phyloP scores from a whole-genome alignment of 2,113 vertebrate genomes.

The Nycticryphes semicollaris region DNA sequence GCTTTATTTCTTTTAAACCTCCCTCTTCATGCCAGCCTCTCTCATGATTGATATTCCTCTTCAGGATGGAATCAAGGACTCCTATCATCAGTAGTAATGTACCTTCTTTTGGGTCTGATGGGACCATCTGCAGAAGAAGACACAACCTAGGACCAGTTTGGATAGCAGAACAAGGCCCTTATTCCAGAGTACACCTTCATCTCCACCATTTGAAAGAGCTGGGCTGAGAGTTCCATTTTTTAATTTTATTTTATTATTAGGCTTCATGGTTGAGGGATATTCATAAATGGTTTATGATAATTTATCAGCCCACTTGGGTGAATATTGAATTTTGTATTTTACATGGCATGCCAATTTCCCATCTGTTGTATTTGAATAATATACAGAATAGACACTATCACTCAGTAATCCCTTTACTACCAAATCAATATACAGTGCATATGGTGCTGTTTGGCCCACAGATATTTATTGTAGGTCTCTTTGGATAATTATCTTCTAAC shows the following conservation, averaged over 20 bases:
- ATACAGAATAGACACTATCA: conserved; percentile 61
- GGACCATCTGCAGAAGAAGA: not conserved
- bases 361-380: conserved; percentile 76
- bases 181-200: not conserved
- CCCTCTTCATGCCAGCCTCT: not conserved
- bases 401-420: conserved; percentile 64
- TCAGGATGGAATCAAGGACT: not conserved
- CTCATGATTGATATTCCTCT: not conserved
- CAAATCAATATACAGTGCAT: conserved; percentile 68
- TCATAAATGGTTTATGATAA: conserved; percentile 74
- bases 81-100: not conserved
- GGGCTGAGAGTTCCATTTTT: conserved; percentile 28
- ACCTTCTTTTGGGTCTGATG: not conserved
- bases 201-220: not conserved
- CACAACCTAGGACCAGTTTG: not conserved
- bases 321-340: conserved; percentile 72
- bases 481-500: conserved; percentile 55
- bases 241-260: conserved; percentile 69
- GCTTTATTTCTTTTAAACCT: not conserved
- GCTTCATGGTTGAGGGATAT: conserved; percentile 70
- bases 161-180: not conserved
- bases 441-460: conserved; percentile 60
- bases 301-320: conserved; percentile 74
- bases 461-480: conserved; percentile 32
- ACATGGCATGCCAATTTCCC: conserved; percentile 70